Conservation (phyloP, 2,888 invertebrate genomes). For the Petrolisthes cinctipes region DNA sequence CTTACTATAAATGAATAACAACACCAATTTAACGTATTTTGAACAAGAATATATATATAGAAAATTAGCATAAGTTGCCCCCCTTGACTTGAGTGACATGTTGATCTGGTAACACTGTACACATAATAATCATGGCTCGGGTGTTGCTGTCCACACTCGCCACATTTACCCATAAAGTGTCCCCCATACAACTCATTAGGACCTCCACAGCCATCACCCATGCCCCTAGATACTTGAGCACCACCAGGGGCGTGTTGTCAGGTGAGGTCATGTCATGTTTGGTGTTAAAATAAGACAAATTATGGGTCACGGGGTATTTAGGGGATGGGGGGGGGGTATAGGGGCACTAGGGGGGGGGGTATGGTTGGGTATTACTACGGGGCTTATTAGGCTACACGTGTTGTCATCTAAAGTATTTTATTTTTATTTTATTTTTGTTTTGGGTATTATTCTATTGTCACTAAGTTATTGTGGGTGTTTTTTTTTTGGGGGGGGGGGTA, state of each 20-base stretch:
- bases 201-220: conserved; percentile 15
- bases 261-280: conserved; percentile 39
- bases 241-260: conserved; percentile 27
- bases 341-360: background rate
- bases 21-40: no score
- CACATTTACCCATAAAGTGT: conserved; percentile 23
- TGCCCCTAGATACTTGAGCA: conserved; percentile 40
- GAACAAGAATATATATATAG: no score
- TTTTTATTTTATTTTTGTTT: no score
- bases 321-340: background rate
- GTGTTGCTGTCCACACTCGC: conserved; percentile 7
- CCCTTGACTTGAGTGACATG: no score
- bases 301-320: background rate
- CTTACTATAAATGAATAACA: no score
- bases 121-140: conserved; percentile 29
- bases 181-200: conserved; percentile 8
- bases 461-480: background rate
- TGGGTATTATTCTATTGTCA: no score
- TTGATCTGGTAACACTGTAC: no score
- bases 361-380: background rate
- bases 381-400: background rate
- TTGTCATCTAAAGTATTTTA: background rate
- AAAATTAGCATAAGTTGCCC: no score
- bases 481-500: background rate
- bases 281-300: no score